Evolutionary conservation across 2,113 vertebrate genomes (phyloP).

Genomic region (Bungarus multicinctus): DNA sequence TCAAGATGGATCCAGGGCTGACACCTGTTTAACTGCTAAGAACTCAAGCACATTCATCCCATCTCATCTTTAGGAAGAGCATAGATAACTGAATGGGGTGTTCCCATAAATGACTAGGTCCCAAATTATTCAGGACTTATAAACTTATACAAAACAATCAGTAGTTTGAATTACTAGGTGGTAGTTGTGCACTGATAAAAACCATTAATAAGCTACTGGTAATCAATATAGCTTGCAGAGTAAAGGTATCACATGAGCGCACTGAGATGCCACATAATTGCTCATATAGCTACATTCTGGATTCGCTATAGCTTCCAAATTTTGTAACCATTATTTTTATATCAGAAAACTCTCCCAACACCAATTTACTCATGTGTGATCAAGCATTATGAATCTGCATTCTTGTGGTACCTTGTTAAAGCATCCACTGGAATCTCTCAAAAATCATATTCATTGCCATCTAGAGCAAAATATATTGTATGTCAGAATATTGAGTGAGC

Average conservation of each 20-base stretch:
- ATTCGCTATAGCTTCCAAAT: background rate
- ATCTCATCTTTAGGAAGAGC: background rate
- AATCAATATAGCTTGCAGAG: background rate
- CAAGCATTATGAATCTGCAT: background rate
- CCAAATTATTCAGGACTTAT: background rate
- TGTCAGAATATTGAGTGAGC: too few species aligned
- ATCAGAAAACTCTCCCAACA: background rate
- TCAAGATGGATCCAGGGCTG: too few species aligned
- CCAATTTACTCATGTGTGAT: background rate
- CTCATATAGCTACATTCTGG: background rate
- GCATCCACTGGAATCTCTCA: background rate
- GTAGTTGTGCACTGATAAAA: background rate
- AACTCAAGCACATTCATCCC: background rate
- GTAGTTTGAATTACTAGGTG: background rate
- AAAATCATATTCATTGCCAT: background rate
- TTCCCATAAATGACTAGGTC: background rate
- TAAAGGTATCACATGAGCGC: background rate
- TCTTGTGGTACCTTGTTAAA: background rate
- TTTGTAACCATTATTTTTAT: background rate
- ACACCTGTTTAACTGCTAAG: background rate
- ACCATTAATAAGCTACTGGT: background rate
- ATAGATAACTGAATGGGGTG: background rate
- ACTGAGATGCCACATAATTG: background rate
- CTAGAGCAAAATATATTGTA: background rate
- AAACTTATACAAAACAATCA: conserved; percentile 43